Evolutionary conservation across 2,797 vertebrate genomes (phyloP), one percentile per base, ranked within the genome.

Genomic region (Eulemur coronatus): DNA sequence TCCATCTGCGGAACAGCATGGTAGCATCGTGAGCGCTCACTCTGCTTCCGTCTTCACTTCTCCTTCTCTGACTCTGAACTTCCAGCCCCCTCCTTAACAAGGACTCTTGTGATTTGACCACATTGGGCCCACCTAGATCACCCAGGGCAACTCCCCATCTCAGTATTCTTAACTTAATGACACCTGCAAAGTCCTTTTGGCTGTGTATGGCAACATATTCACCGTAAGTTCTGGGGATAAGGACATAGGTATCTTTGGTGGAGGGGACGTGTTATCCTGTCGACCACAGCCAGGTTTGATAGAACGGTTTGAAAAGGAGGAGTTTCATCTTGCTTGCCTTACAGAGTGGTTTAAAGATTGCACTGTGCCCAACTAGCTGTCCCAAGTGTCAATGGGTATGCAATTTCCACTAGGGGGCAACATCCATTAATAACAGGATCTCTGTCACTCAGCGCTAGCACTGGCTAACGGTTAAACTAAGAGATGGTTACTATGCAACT

Each of bases 381-480:
- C 52, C 14, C 76, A 12, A 12, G 55, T 18, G 46, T 30, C 20
- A n/a, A 41, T 12, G 41, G 80, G 4, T 78, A 63, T 92, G 86
- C 94, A 94, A 89, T 97, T 98, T 96, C 98, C 98, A 98, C 98
- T 98, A 98, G 98, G 85, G 98, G 98, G 98, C 97, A 97, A 97
- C 96, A 94, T 94, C 61, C 92, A 89, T 98, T 98, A 97, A 67
- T 35, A 89, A 69, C 75, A 91, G 80, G 13, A 93, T 93, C 84
- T 91, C 94, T 94, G 61, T 78, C 50, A 52, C 7, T 33, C 93
- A 15, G 22, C 24, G 38, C 61, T 65, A 38, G 79, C 12, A 55
- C 33, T 11, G 9, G 5, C 43, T 97, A 85, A 97, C 96, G 61
- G 57, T 92, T 81, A 38, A 14, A 73, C 67, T 94, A 96, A 86